Conservation (phyloP, 2,888 invertebrate genomes). For the Tholera decimalis region DNA sequence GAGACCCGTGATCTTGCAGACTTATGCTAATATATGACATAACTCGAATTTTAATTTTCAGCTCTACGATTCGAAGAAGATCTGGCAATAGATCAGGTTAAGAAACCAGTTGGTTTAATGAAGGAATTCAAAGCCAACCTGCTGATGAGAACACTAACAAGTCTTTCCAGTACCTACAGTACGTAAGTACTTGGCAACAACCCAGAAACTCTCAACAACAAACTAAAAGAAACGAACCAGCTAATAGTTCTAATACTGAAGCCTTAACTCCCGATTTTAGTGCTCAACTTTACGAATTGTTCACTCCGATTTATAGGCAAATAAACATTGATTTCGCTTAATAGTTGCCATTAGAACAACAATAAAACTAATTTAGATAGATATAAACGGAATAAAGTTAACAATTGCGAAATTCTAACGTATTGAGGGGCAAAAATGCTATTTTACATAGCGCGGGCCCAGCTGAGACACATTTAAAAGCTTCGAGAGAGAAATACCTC, state of each 20-base stretch:
- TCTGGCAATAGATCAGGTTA: not conserved
- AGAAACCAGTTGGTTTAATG: not conserved
- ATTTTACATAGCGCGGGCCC: slow-evolving; percentile 76
- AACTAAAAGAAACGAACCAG: slow-evolving; percentile 41
- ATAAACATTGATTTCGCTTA: slow-evolving; percentile 56
- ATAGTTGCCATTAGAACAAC: slow-evolving; percentile 52
- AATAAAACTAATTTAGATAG: slow-evolving; percentile 58
- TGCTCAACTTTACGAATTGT: slow-evolving; percentile 44
- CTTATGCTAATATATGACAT: not conserved
- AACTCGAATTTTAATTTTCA: not conserved
- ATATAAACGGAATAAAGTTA: slow-evolving; percentile 57
- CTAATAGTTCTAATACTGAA: slow-evolving; percentile 25
- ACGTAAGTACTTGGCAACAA: slow-evolving; percentile 32
- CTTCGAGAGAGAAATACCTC: slow-evolving; percentile 78
- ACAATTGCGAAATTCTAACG: slow-evolving; percentile 73
- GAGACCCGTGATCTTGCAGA: slow-evolving; percentile 17
- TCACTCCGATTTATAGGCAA: slow-evolving; percentile 46
- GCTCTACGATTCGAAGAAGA: not conserved
- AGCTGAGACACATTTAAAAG: slow-evolving; percentile 84
- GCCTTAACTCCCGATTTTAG: slow-evolving; percentile 41
- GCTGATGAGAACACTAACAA: slow-evolving; percentile 16
- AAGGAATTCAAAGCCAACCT: slow-evolving; percentile 2
- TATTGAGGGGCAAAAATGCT: slow-evolving; percentile 76
- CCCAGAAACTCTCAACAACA: slow-evolving; percentile 16
- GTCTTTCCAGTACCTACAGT: slow-evolving; percentile 7